Conservation (phyloP, 2,113 vertebrate species). For the Syrrhaptes paradoxus region DNA sequence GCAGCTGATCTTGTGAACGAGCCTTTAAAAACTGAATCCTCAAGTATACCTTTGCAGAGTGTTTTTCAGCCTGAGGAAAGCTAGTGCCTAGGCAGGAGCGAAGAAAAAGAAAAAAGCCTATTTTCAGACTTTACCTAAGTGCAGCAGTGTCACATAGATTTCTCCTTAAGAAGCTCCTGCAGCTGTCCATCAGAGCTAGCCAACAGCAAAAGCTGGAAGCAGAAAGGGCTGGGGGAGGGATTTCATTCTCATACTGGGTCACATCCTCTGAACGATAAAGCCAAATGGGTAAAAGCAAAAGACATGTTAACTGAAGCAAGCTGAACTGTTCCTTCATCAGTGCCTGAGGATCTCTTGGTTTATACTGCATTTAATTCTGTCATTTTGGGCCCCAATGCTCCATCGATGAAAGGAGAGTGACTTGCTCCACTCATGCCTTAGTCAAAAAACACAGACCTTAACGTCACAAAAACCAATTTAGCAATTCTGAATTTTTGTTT, state of each 20-base stretch:
- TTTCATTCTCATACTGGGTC: background rate
- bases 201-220: constrained; percentile 8
- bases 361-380: background rate
- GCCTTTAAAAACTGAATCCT: background rate
- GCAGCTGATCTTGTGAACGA: background rate
- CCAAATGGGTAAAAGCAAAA: constrained; percentile 45
- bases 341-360: background rate
- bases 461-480: background rate
- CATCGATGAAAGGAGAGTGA: background rate
- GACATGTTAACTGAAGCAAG: constrained; percentile 45
- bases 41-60: background rate
- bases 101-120: background rate
- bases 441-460: background rate
- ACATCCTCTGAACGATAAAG: background rate
- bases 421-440: background rate
- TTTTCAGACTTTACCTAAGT: background rate
- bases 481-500: background rate
- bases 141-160: background rate
- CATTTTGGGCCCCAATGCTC: background rate
- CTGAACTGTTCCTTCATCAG: constrained; percentile 5
- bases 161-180: background rate
- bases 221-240: background rate
- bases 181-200: background rate
- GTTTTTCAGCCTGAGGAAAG: background rate
- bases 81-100: background rate